These are phyloP conservation scores for Coregonus sp. DNA, from an alignment of 2,797 vertebrate genomes.

Conservation along the genomic window DNA sequence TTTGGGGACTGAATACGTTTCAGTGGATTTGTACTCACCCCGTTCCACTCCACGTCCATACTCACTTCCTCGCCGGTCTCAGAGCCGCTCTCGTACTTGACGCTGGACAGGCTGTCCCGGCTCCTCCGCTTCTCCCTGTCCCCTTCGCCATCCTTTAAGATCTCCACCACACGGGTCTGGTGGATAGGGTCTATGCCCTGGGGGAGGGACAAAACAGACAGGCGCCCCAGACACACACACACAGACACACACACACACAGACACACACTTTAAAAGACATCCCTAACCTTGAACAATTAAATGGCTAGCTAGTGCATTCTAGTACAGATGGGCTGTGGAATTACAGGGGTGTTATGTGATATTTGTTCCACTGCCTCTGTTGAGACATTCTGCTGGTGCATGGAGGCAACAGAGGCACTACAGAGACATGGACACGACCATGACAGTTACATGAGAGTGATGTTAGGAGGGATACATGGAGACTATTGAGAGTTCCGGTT, in stretches of 20 bases:
- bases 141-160: slow-evolving; percentile 89
- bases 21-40: slow-evolving; percentile 96
- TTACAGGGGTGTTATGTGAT: slow-evolving; percentile 28
- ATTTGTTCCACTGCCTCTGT: slow-evolving; percentile 27
- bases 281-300: not conserved
- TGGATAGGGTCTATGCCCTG: slow-evolving; percentile 94
- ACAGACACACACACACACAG: not conserved
- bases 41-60: slow-evolving; percentile 97
- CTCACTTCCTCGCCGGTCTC: slow-evolving; percentile 96
- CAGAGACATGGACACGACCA: slow-evolving; percentile 23
- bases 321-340: slow-evolving; percentile 12
- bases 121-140: slow-evolving; percentile 81
- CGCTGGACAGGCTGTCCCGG: slow-evolving; percentile 82
- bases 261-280: not conserved
- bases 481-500: slow-evolving; percentile 48
- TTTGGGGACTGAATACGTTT: slow-evolving; percentile 31
- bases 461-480: slow-evolving; percentile 47
- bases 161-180: slow-evolving; percentile 93
- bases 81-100: slow-evolving; percentile 91
- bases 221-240: slow-evolving; percentile 16
- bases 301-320: not conserved
- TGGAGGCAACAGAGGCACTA: not conserved
- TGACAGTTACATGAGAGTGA: slow-evolving; percentile 56
- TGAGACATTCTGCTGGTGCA: not conserved
- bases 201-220: slow-evolving; percentile 11